These are phyloP conservation scores for Heterocephalus glaber DNA, from an alignment of 2,113 vertebrate genomes.

Conservation along the genomic window DNA sequence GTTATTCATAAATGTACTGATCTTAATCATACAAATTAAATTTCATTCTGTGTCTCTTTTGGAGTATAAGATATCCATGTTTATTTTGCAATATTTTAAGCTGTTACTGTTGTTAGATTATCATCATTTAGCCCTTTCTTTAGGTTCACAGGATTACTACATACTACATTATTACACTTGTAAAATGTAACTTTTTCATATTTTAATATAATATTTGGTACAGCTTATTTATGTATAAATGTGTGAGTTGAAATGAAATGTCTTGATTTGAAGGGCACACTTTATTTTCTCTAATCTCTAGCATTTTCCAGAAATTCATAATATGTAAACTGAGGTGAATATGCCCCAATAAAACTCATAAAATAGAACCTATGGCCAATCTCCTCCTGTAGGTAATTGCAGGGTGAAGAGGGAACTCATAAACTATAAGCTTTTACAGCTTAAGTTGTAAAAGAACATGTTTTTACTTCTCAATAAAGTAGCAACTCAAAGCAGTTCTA, in stretches of 20 bases:
- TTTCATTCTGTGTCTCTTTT: background rate
- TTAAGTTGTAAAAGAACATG: conserved; percentile 76
- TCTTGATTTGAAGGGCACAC: conserved; percentile 50
- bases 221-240: conserved; percentile 46
- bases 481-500: conserved; percentile 63
- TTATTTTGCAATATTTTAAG: conserved; percentile 45
- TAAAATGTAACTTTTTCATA: conserved; percentile 8
- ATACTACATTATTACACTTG: background rate
- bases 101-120: background rate
- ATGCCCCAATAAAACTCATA: conserved; percentile 75
- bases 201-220: conserved; percentile 24
- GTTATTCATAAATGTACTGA: background rate
- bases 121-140: background rate
- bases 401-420: conserved; percentile 79
- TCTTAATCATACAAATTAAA: conserved; percentile 52
- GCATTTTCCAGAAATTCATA: conserved; percentile 75
- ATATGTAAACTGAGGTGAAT: conserved; percentile 62
- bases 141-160: background rate
- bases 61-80: background rate
- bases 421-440: conserved; percentile 78
- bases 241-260: conserved; percentile 50
- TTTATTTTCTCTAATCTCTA: conserved; percentile 59
- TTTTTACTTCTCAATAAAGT: conserved; percentile 75
- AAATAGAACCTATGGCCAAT: conserved; percentile 62
- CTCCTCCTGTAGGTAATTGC: conserved; percentile 74